Base-by-base conservation (phyloP, 1,140 invertebrate genomes). In the Leptinotarsa undecemlineata region DNA sequence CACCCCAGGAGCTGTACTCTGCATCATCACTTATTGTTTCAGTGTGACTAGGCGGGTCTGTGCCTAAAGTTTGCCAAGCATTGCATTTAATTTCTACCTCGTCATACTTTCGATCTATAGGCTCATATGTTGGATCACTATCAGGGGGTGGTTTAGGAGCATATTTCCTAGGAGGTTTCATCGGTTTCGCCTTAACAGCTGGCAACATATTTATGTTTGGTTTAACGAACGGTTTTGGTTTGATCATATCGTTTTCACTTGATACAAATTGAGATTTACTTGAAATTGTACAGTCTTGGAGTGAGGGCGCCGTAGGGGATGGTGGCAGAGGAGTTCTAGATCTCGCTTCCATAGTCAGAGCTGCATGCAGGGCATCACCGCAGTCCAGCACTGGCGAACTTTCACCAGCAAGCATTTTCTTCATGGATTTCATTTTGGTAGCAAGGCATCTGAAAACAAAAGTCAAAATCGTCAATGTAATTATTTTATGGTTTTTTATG, bases 401-500 rank as follows among this genome's bases (percentile, higher is more conserved):
- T 74, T 93, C 92, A 70, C 89, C 89, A 47, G 88, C 91, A 67
- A 94, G 87, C 71, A 93, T 85, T 84, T 94, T 92, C 81, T 94
- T 94, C 92, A 95, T 94, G 4, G 89, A 92, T 81, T 92, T 94
- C 92, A 95, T 95, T 84, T 93, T 93, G 2, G 91, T 87, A 1
- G 91, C 91, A 72, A 95, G 88, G 82, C 92, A 93, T 71, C 82
- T 82, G 68, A 17, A 76, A 78, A 68, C 15, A 66, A 42, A 61
- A 64, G 3, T 11, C 33, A 42, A 42, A 42, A 11, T 42, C 8
- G 8, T 11, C 8, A 42, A 42, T 42, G 33, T 11, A 42, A 42
- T 42, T 42, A 42, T 42, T 42, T 42, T 42, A 42, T 42, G 33
- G 33, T 6, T 33, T 33, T 33, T 6, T 33, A 33, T 33, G 26